Conservation (phyloP, 1,140 invertebrate species). For the Ostrea denselamellosa region DNA sequence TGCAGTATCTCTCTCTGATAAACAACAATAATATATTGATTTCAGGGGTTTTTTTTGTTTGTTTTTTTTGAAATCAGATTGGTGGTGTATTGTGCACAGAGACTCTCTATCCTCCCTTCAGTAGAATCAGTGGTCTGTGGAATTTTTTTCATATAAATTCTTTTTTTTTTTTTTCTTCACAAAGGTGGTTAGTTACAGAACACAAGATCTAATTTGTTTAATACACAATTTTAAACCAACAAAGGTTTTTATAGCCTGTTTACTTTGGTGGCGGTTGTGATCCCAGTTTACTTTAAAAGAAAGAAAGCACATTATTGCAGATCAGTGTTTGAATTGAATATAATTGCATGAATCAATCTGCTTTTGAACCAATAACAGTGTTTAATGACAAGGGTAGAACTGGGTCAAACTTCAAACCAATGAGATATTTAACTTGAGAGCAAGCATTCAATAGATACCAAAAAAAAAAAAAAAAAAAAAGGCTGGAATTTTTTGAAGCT, state of each 20-base stretch:
- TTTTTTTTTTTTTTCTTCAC: neutral
- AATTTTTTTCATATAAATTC: neutral
- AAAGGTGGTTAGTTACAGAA: neutral
- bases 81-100: neutral
- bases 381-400: neutral
- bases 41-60: neutral
- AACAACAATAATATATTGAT: neutral
- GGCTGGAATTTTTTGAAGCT: neutral
- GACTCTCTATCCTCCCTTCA: neutral
- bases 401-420: neutral
- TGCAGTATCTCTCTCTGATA: too few species aligned
- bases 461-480: slow-evolving; percentile 24
- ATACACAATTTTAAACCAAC: neutral
- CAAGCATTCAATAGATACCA: slow-evolving; percentile 1
- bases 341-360: neutral
- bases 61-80: neutral
- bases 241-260: neutral
- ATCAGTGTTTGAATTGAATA: neutral
- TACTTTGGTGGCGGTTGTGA: neutral
- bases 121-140: neutral
- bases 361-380: neutral
- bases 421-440: neutral
- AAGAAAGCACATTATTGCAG: slow-evolving; percentile 3
- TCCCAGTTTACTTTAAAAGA: slow-evolving; percentile 6
- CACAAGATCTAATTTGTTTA: slow-evolving; percentile 9